These are phyloP conservation scores for Macrotus californicus DNA, from an alignment of 2,113 vertebrate genomes.

Conservation along the genomic window DNA sequence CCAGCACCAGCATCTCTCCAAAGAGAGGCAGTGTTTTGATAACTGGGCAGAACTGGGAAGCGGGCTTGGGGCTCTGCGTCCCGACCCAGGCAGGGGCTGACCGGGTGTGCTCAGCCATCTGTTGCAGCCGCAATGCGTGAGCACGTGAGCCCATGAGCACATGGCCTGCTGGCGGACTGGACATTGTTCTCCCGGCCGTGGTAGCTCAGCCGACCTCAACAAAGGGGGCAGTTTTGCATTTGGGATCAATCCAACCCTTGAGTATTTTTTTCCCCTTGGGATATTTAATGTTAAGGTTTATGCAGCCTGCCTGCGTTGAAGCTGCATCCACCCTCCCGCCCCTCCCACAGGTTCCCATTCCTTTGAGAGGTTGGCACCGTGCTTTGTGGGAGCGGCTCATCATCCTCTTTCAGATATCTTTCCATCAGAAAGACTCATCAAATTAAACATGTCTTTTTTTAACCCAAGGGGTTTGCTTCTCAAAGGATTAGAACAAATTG, in stretches of 20 bases:
- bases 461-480: background rate
- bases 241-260: conserved; percentile 36
- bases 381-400: background rate
- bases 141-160: conserved; percentile 67
- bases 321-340: background rate
- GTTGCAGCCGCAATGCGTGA: conserved; percentile 59
- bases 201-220: background rate
- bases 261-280: background rate
- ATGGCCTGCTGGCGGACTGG: conserved; percentile 38
- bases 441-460: background rate
- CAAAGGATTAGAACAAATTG: conserved; percentile 24
- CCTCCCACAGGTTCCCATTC: background rate
- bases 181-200: conserved; percentile 53
- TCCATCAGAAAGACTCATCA: background rate
- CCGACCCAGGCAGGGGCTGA: conserved; percentile 50
- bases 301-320: background rate
- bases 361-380: background rate
- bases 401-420: background rate
- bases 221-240: conserved; percentile 54
- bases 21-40: conserved; percentile 26
- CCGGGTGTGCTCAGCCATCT: conserved; percentile 65
- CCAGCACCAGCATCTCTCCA: background rate
- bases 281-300: background rate
- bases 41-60: conserved; percentile 8
- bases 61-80: background rate